These are phyloP conservation scores for Myanophis thanlyinensis DNA, from an alignment of 2,113 vertebrate genomes.

Conservation along the genomic window DNA sequence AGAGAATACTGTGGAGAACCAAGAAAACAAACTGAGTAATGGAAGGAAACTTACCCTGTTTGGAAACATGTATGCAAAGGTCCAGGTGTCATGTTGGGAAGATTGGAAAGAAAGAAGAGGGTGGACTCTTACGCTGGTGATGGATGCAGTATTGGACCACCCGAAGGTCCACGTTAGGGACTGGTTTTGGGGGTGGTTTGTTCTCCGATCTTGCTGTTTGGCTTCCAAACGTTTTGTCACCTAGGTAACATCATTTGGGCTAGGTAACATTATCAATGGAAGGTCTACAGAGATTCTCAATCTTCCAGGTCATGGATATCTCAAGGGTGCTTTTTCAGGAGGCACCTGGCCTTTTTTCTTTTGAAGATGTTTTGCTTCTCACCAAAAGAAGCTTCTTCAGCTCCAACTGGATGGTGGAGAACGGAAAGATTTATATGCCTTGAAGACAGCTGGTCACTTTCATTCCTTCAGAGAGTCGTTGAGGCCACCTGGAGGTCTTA, in stretches of 20 bases:
- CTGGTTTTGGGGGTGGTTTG: background rate
- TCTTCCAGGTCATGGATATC: no score
- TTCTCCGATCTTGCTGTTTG: background rate
- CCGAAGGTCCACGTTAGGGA: background rate
- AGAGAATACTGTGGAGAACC: background rate
- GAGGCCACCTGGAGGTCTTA: no score
- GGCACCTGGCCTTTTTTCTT: no score
- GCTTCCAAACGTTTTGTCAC: background rate
- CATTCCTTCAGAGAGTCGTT: no score
- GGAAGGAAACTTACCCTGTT: background rate
- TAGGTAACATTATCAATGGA: background rate
- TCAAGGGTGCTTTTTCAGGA: no score
- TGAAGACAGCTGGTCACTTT: no score
- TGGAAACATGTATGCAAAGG: background rate
- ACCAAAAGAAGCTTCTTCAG: no score
- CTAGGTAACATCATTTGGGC: background rate
- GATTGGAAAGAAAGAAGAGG: background rate
- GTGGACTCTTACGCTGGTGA: background rate
- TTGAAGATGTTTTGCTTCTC: no score
- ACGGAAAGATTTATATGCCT: no score
- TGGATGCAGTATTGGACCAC: background rate
- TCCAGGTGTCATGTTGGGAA: background rate
- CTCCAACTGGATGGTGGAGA: no score
- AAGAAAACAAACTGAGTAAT: background rate
- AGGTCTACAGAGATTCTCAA: no score